phyloP scores from a whole-genome alignment of 2,113 vertebrate genomes.

The Leptobrachium ailaonicum region DNA sequence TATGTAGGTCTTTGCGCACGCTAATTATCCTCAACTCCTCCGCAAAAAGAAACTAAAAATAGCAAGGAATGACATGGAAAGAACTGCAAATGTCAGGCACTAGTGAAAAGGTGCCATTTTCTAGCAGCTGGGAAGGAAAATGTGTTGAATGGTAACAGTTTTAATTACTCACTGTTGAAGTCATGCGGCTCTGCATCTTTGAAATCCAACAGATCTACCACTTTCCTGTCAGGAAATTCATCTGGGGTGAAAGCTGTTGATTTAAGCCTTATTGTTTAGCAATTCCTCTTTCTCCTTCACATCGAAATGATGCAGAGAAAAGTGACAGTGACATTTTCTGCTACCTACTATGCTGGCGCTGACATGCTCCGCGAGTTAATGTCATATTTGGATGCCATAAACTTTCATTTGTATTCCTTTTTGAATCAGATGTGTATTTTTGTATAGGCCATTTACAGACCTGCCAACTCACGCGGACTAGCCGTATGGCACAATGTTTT shows the following conservation, averaged over 20 bases:
- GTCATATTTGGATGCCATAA: no score
- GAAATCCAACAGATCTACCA: conserved; percentile 31
- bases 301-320: not conserved
- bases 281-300: conserved; percentile 1
- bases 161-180: conserved; percentile 32
- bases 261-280: conserved; percentile 21
- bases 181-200: conserved; percentile 19
- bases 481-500: no score
- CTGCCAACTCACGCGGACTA: no score
- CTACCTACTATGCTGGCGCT: not conserved
- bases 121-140: conserved; percentile 29
- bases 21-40: conserved; percentile 50
- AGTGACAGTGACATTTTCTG: conserved; percentile 25
- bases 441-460: no score
- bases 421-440: no score
- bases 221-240: conserved; percentile 42
- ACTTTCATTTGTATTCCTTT: no score
- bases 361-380: no score
- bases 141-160: conserved; percentile 33
- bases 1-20: conserved; percentile 46
- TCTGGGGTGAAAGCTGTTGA: conserved; percentile 31
- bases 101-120: conserved; percentile 47
- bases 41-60: conserved; percentile 55
- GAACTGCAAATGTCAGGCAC: conserved; percentile 41
- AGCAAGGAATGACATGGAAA: conserved; percentile 50